Evolutionary conservation across 2,888 invertebrate genomes (phyloP).

Genomic region (Lasioglossum leucozonium): DNA sequence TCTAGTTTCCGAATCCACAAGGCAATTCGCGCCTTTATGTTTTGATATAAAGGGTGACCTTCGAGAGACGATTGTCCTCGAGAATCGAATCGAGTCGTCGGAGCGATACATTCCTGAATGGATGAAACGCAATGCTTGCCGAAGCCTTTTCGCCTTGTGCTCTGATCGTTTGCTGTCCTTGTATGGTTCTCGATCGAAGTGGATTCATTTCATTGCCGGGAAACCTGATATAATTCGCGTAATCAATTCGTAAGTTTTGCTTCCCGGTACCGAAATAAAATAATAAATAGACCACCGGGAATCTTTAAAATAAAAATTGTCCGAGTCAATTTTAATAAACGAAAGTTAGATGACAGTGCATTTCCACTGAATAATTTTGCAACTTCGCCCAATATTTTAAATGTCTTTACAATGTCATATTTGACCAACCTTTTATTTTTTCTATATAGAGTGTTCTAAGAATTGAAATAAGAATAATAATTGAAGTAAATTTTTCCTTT

Average conservation of each 20-base stretch:
- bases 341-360: too few species aligned
- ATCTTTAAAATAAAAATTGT: too few species aligned
- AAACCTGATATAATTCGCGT: background rate
- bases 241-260: background rate
- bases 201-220: background rate
- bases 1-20: background rate
- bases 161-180: background rate
- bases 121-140: constrained; percentile 9
- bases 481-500: too few species aligned
- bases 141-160: background rate
- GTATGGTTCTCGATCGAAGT: background rate
- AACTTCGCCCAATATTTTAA: too few species aligned
- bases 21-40: background rate
- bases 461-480: too few species aligned
- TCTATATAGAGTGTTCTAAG: too few species aligned
- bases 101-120: background rate
- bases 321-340: too few species aligned
- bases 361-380: too few species aligned
- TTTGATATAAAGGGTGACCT: background rate
- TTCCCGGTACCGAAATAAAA: background rate
- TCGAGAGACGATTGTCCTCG: background rate
- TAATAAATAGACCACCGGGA: too few species aligned
- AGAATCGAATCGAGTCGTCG: background rate
- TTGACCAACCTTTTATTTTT: too few species aligned
- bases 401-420: too few species aligned